phyloP scores from a whole-genome alignment of 1,140 invertebrate genomes.

The Lasioglossum albipes region DNA sequence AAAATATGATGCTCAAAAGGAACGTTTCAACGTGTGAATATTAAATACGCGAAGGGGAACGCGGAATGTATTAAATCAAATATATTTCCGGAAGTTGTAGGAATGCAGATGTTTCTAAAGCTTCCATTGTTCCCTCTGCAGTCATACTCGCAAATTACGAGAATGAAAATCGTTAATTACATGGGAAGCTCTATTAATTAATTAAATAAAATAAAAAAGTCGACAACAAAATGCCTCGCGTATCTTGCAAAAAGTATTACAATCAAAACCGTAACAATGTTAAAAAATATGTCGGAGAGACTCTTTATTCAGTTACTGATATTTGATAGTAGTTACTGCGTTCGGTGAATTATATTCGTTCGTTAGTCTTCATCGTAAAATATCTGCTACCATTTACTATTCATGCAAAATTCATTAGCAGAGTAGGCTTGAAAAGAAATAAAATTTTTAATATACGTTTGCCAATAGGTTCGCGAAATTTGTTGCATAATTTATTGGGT shows the following conservation, averaged over 20 bases:
- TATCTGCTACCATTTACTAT: no score
- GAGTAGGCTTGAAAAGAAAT: no score
- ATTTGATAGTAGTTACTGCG: neutral
- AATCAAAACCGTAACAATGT: neutral
- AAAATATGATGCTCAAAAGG: no score
- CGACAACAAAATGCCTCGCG: neutral
- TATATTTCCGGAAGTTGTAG: neutral
- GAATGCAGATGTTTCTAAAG: neutral
- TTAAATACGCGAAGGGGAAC: neutral
- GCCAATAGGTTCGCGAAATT: no score
- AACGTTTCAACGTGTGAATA: no score
- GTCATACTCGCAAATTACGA: conserved; percentile 2
- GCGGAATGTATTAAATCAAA: neutral
- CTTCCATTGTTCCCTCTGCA: conserved; percentile 12
- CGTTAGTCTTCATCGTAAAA: no score
- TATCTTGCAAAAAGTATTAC: neutral
- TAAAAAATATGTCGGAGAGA: neutral
- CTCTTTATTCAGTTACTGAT: neutral
- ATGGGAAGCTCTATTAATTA: conserved; percentile 20
- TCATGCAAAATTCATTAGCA: no score
- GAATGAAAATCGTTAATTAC: conserved; percentile 31
- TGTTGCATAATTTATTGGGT: no score
- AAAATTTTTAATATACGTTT: no score
- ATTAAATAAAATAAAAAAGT: neutral
- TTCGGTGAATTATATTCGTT: no score